phyloP scores from a whole-genome alignment of 30 jellyfish, hydroid and myxozoan genomes.

The Pelagia noctiluca region DNA sequence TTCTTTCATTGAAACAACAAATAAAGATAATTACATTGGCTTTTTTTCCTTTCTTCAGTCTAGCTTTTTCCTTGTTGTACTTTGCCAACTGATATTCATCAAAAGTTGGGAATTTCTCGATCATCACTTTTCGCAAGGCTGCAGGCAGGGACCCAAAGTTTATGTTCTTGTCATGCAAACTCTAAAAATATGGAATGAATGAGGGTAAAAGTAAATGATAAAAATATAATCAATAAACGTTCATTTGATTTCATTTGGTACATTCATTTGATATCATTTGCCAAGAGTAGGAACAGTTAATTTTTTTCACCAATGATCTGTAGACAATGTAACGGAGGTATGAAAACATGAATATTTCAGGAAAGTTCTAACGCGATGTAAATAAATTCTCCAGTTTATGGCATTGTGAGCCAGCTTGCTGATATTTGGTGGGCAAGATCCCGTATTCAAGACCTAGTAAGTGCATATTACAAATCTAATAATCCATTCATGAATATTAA shows the following conservation, averaged over 20 bases:
- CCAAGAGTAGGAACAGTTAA: no score
- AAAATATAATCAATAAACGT: background rate
- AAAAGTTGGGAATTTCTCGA: conserved; percentile 81
- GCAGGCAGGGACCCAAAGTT: conserved; percentile 92
- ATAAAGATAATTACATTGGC: background rate
- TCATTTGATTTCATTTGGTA: no score
- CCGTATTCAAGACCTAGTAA: no score
- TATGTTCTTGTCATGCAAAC: conserved; percentile 66
- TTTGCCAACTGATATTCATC: conserved; percentile 94
- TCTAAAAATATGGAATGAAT: conserved; percentile 53
- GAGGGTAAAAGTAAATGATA: background rate
- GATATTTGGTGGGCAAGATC: no score
- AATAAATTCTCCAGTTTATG: background rate
- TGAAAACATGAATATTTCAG: no score
- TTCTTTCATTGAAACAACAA: no score
- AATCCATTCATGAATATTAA: no score
- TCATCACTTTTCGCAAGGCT: conserved; percentile 87
- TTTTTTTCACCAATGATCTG: no score
- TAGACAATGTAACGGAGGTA: background rate
- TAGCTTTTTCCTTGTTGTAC: conserved; percentile 81
- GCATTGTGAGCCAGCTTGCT: no score
- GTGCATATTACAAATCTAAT: no score
- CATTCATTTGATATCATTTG: no score
- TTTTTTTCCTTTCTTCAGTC: conserved; percentile 53
- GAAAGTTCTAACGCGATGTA: background rate